Evolutionary conservation across 2,113 vertebrate species (phyloP).

Genomic region (sheep (Ovis aries)): DNA sequence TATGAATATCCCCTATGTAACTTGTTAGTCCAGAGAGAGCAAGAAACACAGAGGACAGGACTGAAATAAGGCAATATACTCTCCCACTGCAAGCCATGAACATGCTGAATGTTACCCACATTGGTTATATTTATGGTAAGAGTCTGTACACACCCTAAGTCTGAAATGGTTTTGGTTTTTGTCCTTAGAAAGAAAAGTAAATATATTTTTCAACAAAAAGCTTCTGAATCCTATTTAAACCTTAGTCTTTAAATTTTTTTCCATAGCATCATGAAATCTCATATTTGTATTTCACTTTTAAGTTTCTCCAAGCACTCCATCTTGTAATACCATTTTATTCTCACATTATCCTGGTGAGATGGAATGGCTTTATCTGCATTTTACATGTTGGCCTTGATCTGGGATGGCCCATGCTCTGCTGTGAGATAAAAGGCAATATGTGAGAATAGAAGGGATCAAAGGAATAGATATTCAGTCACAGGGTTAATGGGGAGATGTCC

Average conservation of each 20-base stretch:
- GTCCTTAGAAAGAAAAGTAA: neutral
- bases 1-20: neutral
- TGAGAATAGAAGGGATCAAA: neutral
- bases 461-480: neutral
- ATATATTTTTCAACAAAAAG: neutral
- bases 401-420: neutral
- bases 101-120: neutral
- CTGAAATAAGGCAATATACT: neutral
- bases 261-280: neutral
- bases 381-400: neutral
- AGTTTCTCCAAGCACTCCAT: neutral
- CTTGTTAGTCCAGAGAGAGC: neutral
- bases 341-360: neutral
- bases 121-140: neutral
- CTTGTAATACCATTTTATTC: neutral
- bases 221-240: neutral
- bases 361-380: neutral
- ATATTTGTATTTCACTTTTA: neutral
- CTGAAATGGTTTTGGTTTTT: neutral
- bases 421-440: neutral
- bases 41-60: neutral
- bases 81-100: neutral
- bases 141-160: neutral
- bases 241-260: neutral
- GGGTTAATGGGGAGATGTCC: neutral